Percentiles rank a stretch among this genome's conserved stretches.
Conservation (phyloP, 2,888 invertebrate species). For the Panzeria rudis region DNA sequence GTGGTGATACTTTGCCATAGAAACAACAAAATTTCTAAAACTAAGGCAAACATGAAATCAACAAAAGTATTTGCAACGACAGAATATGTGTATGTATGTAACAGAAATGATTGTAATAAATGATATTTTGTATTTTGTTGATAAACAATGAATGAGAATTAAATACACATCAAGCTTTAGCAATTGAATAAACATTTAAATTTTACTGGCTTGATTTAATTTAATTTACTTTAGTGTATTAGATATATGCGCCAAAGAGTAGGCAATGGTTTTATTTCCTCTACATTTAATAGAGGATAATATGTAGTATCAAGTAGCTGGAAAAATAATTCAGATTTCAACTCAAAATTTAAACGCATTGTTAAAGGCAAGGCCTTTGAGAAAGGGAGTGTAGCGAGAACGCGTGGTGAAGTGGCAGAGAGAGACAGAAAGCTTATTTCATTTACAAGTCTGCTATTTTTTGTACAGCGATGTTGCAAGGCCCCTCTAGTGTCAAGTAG, state of each 20-base stretch:
- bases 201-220: not conserved
- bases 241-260: not conserved
- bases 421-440: too few relatives aligned
- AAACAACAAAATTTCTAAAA: not conserved
- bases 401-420: too few relatives aligned
- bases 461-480: too few relatives aligned
- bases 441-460: too few relatives aligned
- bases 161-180: slow-evolving; percentile 2
- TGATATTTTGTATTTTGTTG: slow-evolving; percentile 13
- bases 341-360: too few relatives aligned
- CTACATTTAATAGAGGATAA: too few relatives aligned
- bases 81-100: too few relatives aligned
- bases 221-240: not conserved
- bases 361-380: too few relatives aligned
- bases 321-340: too few relatives aligned
- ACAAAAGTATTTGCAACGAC: not conserved
- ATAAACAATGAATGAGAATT: slow-evolving; percentile 1
- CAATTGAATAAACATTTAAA: not conserved
- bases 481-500: too few relatives aligned
- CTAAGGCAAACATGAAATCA: slow-evolving; percentile 7
- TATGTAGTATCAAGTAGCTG: too few relatives aligned
- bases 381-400: too few relatives aligned
- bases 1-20: slow-evolving; percentile 16
- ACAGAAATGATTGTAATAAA: slow-evolving; percentile 5
- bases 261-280: not conserved